phyloP scores from a whole-genome alignment of 1,140 invertebrate species.

The Micrasema longulum region DNA sequence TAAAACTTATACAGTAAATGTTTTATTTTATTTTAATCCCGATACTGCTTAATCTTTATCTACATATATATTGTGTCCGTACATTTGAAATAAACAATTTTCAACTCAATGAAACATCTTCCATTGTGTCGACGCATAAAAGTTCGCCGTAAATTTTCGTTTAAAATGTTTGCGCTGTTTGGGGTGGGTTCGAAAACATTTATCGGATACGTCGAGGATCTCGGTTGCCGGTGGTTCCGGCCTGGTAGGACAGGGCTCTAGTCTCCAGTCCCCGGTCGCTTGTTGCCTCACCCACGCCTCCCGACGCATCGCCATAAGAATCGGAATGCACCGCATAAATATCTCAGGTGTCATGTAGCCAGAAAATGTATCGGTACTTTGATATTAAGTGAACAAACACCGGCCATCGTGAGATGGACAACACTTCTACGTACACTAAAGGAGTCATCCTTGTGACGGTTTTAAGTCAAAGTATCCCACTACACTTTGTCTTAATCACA shows the following conservation, averaged over 20 bases:
- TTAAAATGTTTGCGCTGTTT: slow-evolving; percentile 18
- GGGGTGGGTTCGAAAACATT: slow-evolving; percentile 4
- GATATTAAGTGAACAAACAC: slow-evolving; percentile 45
- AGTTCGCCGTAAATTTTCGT: slow-evolving; percentile 26
- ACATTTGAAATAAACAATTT: no score
- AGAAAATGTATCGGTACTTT: slow-evolving; percentile 51
- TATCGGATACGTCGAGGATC: not conserved
- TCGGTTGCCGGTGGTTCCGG: no score
- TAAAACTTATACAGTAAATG: no score
- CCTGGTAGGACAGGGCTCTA: not conserved
- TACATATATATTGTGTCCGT: no score
- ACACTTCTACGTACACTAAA: no score
- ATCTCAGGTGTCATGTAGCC: slow-evolving; percentile 48
- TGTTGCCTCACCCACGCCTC: slow-evolving; percentile 46
- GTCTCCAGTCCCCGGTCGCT: not conserved
- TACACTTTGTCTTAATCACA: no score
- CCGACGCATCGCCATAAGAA: slow-evolving; percentile 50
- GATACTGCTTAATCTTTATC: no score
- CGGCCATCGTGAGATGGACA: not conserved
- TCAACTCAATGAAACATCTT: slow-evolving; percentile 2
- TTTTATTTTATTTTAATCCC: no score
- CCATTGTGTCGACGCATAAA: slow-evolving; percentile 12
- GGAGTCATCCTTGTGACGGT: no score
- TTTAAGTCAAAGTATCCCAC: no score
- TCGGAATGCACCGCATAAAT: slow-evolving; percentile 48